phyloP scores from a whole-genome alignment of 2,888 invertebrate species.

The Lacanobia oleracea region DNA sequence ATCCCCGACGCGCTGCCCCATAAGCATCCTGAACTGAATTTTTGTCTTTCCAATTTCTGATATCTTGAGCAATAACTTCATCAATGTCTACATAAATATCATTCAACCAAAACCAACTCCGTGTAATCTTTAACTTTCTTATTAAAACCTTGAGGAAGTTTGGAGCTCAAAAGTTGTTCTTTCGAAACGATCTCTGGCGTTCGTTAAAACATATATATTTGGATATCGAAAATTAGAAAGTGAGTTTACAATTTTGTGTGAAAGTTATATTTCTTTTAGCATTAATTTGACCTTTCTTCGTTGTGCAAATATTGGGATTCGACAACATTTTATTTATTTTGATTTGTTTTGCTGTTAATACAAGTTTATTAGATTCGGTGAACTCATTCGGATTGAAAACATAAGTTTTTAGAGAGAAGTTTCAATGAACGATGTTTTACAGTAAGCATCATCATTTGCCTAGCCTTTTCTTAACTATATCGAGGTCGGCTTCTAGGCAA shows the following conservation, averaged over 20 bases:
- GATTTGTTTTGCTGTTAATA: not conserved
- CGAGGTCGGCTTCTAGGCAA: too few species aligned
- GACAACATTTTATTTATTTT: not conserved
- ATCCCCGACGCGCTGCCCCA: too few species aligned
- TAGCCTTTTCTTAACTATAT: too few species aligned
- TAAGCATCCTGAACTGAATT: too few species aligned
- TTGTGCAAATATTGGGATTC: not conserved
- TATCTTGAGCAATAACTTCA: not conserved
- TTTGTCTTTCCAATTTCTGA: not conserved
- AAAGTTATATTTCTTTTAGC: conserved; percentile 12
- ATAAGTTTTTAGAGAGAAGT: not conserved
- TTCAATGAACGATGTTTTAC: not conserved
- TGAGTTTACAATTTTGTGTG: conserved; percentile 13
- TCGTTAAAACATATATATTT: conserved; percentile 57
- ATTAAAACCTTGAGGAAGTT: conserved; percentile 69
- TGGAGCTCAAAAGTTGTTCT: conserved; percentile 64
- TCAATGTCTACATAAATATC: conserved; percentile 20
- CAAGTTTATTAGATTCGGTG: not conserved
- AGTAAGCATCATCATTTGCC: too few species aligned
- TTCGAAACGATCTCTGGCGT: conserved; percentile 38
- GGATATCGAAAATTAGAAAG: conserved; percentile 35
- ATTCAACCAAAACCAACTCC: conserved; percentile 44
- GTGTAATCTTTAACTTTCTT: conserved; percentile 68
- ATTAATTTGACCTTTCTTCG: not conserved
- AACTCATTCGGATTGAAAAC: not conserved